A percentile compares a stretch with the other conserved stretches of the same genome.
Conservation (phyloP, 2,888 invertebrate genomes). For the Ectemnius continuus region DNA sequence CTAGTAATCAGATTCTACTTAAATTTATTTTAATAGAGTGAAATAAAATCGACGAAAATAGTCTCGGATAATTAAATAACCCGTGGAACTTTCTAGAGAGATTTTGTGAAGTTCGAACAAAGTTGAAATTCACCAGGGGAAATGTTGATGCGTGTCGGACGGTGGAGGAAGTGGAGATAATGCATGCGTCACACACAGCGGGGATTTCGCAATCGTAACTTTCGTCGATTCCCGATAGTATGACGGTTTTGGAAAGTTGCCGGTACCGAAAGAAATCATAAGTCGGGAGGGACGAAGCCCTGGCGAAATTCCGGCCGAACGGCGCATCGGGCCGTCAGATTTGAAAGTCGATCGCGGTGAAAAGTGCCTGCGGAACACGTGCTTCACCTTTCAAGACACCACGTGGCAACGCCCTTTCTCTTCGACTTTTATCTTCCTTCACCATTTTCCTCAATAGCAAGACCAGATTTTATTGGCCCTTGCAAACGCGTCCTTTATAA, state of each 20-base stretch:
- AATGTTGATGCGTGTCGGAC: background rate
- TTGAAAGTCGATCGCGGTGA: conserved; percentile 58
- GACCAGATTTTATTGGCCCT: too few relatives aligned
- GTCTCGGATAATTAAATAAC: too few relatives aligned
- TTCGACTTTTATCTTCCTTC: conserved; percentile 36
- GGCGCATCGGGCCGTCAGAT: conserved; percentile 49
- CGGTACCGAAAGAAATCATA: conserved; percentile 43
- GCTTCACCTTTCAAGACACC: conserved; percentile 48
- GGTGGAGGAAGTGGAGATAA: background rate
- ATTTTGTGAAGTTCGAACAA: too few relatives aligned
- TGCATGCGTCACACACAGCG: background rate
- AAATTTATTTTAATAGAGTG: too few relatives aligned
- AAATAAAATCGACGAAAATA: too few relatives aligned
- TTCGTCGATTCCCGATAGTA: conserved; percentile 29
- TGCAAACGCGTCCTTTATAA: too few relatives aligned
- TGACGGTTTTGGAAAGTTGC: conserved; percentile 36
- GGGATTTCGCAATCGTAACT: conserved; percentile 29
- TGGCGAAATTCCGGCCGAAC: conserved; percentile 51
- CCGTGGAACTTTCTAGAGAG: too few relatives aligned
- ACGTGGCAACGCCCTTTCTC: background rate
- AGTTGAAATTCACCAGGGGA: background rate
- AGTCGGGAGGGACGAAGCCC: conserved; percentile 33
- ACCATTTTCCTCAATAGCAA: background rate
- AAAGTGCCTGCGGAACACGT: conserved; percentile 59
- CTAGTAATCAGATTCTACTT: too few relatives aligned